phyloP scores from a whole-genome alignment of 2,797 vertebrate genomes.

The Gymnothorax javanicus region DNA sequence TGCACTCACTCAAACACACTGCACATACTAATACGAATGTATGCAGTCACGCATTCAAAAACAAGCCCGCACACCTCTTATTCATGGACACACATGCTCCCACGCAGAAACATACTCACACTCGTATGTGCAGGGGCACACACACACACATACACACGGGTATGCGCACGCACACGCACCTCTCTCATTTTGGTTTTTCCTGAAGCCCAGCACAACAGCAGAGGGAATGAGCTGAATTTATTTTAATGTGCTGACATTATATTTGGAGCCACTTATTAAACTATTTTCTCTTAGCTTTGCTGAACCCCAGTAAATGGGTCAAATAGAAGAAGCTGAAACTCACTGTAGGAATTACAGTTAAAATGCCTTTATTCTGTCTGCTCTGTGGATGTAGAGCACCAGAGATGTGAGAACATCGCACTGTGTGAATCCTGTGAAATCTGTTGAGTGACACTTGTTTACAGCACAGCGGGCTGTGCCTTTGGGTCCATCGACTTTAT shows the following conservation, averaged over 20 bases:
- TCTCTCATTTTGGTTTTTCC: background rate
- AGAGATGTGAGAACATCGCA: background rate
- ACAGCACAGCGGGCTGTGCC: background rate
- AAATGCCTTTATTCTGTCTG: background rate
- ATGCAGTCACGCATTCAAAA: background rate
- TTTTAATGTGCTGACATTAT: background rate
- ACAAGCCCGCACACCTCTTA: background rate
- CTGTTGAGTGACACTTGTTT: background rate
- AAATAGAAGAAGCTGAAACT: background rate
- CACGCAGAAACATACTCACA: background rate
- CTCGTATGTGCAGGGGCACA: background rate
- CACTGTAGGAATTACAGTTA: constrained; percentile 5
- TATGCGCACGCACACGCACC: background rate
- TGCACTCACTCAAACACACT: background rate
- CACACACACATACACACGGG: background rate
- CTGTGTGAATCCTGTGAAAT: background rate
- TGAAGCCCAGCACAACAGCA: constrained; percentile 11
- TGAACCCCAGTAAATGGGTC: constrained; percentile 10
- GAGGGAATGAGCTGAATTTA: background rate
- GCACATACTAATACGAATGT: background rate
- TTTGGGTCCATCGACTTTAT: background rate
- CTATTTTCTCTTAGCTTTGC: constrained; percentile 2
- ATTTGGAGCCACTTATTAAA: constrained; percentile 6
- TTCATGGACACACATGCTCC: background rate
- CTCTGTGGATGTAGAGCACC: background rate